Conservation (phyloP, 2,113 vertebrate species). For the Micromys minutus region DNA sequence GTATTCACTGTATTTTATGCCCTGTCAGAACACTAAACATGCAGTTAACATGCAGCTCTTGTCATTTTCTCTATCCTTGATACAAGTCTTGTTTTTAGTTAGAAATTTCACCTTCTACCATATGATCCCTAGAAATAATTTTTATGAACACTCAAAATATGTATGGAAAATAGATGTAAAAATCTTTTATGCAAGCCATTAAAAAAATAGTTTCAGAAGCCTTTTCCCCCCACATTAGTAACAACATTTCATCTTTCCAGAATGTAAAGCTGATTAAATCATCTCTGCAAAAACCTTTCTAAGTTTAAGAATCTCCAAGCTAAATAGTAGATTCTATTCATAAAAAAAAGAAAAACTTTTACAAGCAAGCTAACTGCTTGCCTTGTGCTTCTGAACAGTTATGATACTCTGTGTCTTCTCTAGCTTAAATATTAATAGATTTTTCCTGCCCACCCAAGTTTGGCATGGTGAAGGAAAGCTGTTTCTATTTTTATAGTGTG, state of each 20-base stretch:
- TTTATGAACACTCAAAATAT: background rate
- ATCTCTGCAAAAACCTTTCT: background rate
- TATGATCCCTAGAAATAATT: background rate
- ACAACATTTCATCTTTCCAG: constrained; percentile 2
- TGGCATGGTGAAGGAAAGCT: background rate
- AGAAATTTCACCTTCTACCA: constrained; percentile 2
- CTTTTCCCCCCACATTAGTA: background rate
- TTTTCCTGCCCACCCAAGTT: background rate
- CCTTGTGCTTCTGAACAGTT: background rate
- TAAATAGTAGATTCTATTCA: background rate
- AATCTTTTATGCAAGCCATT: constrained; percentile 44
- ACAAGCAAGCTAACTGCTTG: background rate
- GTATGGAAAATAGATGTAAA: constrained; percentile 16
- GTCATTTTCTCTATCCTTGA: background rate
- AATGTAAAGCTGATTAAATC: constrained; percentile 28
- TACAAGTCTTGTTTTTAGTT: background rate
- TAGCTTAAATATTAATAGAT: constrained; percentile 32
- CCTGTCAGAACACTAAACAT: background rate
- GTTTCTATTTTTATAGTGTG: background rate
- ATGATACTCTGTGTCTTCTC: background rate
- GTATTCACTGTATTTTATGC: background rate
- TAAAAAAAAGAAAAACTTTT: background rate
- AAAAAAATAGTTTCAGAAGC: background rate
- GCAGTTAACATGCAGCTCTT: background rate
- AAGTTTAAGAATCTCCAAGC: background rate